Base-by-base conservation (phyloP, 2,797 vertebrate genomes). In the Sebastolobus altivelis region DNA sequence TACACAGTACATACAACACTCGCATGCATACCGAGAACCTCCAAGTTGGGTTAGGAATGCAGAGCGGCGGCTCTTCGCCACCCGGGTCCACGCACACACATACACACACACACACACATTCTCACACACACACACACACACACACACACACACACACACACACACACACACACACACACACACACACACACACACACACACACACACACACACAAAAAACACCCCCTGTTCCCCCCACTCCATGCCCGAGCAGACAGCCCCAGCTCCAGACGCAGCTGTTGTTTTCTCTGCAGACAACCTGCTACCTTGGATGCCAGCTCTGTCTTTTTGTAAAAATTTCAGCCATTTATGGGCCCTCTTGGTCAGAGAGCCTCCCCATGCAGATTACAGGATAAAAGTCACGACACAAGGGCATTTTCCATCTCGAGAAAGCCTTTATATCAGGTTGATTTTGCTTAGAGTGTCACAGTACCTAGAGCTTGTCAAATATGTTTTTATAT, bases 271-370 rank as follows among this genome's bases (percentile, higher is more conserved):
- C 88, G 69, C 92, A 94, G 94, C 93, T 95, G 93, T 90, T 94
- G 90, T 90, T 94, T 93, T 88, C 83, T 82, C 86, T 88, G 69
- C 84, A 88, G 87, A 91, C 87, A 93, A 92, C 90, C 92, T 93
- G 91, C 89, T 89, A 92, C 88, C 92, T 92, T 56, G 65, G 76
- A 82, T 89, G 88, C 82, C 87, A 92, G 76, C 84, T 85, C 67
- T 78, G 56, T 72, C 52, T 87, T 80, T 71, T 62, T 56, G 73
- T 75, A 40, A 71, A 80, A 72, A 76, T 66, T 59, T 80, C 75
- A 54, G 63, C 67, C 79, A 73, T 78, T 82, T 87, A 79, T 65
- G 75, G 20, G 70, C 65, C 54, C 40, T 60, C 40, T 75, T 56
- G 22, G 76, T 87, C 56, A 68, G 71, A 62, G 71, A 63, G 55